These are phyloP conservation scores for Nemotelus pantherinus DNA, from an alignment of 2,888 invertebrate genomes.

Conservation along the genomic window DNA sequence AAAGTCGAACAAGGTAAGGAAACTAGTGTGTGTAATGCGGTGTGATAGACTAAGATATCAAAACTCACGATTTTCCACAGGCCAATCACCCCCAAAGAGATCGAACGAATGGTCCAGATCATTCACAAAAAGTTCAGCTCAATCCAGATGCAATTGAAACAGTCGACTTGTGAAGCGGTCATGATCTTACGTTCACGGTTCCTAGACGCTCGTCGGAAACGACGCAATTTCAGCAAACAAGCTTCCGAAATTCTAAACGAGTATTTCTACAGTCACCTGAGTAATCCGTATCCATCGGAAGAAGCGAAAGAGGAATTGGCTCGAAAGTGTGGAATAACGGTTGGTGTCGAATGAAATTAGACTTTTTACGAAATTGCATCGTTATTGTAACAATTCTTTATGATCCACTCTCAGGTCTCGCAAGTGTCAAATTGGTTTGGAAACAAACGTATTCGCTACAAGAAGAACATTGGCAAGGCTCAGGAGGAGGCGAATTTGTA, in stretches of 20 bases:
- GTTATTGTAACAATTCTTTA: background rate
- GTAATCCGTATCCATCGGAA: slow-evolving; percentile 99
- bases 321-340: slow-evolving; percentile 98
- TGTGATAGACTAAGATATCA: background rate
- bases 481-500: slow-evolving; percentile 99
- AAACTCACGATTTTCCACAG: slow-evolving; percentile 60
- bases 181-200: slow-evolving; percentile 90
- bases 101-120: slow-evolving; percentile 98
- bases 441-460: slow-evolving; percentile 99
- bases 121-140: slow-evolving; percentile 98
- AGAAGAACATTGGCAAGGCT: slow-evolving; percentile 99
- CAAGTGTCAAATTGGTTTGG: slow-evolving; percentile 99
- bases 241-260: slow-evolving; percentile 99
- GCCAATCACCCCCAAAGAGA: slow-evolving; percentile 98
- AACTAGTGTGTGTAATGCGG: background rate
- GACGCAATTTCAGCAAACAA: slow-evolving; percentile 99
- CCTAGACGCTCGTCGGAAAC: slow-evolving; percentile 84
- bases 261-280: slow-evolving; percentile 99
- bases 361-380: background rate
- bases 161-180: slow-evolving; percentile 99
- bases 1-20: slow-evolving; percentile 82
- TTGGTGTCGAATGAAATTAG: slow-evolving; percentile 62
- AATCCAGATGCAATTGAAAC: slow-evolving; percentile 98
- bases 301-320: slow-evolving; percentile 99
- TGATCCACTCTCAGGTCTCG: slow-evolving; percentile 58